Base-by-base conservation (phyloP, 2,888 invertebrate species). In the Gortyna flavago region DNA sequence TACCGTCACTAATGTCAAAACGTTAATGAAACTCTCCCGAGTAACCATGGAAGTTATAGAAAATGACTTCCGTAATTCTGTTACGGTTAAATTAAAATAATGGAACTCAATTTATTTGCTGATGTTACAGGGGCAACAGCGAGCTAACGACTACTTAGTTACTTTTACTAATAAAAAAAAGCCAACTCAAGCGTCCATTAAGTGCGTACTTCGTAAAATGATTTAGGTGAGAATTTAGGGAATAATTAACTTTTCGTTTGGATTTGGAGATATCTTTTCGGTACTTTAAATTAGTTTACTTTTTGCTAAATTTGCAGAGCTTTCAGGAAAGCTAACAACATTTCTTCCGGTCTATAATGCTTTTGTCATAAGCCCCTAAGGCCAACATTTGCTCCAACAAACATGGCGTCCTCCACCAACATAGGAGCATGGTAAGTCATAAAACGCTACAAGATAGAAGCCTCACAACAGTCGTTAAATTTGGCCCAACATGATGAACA, bases 1-100 rank as follows among this genome's bases (percentile, higher is more conserved):
- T 79, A 81, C 81, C 81, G 84, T 84, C 77, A 82, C 68, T 86
- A 79, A 81, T 74, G 81, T 87, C 80, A 75, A 81, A 86, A 82
- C 67, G 71, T 81, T 85, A 85, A 86, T 80, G 84, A 76, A 79
- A 79, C 48, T 80, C 80, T 75, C 74, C 54, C 2, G 65, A 67
- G 68, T 65, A 66, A 75, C 70, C 75, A 79, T 64, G 66, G 68
- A 75, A 80, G 67, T 80, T 79, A 86, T 80, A 85, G 84, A 83
- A 88, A 89, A 88, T 71, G 79, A 77, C 86, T 87, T 82, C 73
- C 35, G 51, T 83, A 84, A 87, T 80, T 79, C 72, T 84, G 87
- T 85, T 86, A 84, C 84, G 84, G 85, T 88, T 85, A 86, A 87
- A 91, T 91, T 91, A 88, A 90, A 90, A 90, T 91, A 91, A 91